These are phyloP conservation scores for Aramus guarauna DNA, from an alignment of 2,113 vertebrate species.

Conservation along the genomic window DNA sequence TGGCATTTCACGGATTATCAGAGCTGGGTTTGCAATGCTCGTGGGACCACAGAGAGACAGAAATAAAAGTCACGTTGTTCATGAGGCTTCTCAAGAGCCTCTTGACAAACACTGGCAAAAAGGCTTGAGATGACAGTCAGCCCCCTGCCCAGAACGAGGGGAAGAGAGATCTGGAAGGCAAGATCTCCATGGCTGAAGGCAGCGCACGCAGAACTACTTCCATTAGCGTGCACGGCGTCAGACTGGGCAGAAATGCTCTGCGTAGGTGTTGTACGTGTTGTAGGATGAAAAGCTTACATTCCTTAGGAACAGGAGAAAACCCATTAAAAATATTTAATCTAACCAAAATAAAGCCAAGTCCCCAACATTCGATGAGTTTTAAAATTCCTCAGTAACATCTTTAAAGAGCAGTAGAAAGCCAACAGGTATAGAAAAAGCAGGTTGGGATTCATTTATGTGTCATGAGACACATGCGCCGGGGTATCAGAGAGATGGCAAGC, in stretches of 20 bases:
- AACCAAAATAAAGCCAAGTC: not conserved
- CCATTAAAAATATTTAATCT: not conserved
- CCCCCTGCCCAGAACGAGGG: too few relatives aligned
- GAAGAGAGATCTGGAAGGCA: not conserved
- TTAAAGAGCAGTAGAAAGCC: not conserved
- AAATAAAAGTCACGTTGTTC: not conserved
- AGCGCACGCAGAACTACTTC: not conserved
- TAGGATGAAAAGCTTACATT: not conserved
- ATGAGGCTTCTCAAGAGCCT: not conserved
- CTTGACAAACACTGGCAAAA: not conserved
- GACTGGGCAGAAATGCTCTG: not conserved
- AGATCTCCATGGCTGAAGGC: not conserved
- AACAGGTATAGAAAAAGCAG: not conserved
- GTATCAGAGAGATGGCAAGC: not conserved
- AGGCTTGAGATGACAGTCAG: not conserved
- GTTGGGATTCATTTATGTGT: not conserved
- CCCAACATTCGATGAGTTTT: not conserved
- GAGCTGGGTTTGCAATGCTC: rapidly evolving
- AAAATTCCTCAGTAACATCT: not conserved
- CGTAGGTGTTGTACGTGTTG: rapidly evolving
- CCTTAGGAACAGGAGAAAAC: not conserved
- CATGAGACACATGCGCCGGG: not conserved
- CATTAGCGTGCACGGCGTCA: rapidly evolving
- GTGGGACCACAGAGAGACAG: not conserved
- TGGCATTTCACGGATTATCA: not conserved